Evolutionary conservation across 1,140 invertebrate species (phyloP), one percentile per base, ranked within the genome.

Genomic region (Coenobita brevimanus): DNA sequence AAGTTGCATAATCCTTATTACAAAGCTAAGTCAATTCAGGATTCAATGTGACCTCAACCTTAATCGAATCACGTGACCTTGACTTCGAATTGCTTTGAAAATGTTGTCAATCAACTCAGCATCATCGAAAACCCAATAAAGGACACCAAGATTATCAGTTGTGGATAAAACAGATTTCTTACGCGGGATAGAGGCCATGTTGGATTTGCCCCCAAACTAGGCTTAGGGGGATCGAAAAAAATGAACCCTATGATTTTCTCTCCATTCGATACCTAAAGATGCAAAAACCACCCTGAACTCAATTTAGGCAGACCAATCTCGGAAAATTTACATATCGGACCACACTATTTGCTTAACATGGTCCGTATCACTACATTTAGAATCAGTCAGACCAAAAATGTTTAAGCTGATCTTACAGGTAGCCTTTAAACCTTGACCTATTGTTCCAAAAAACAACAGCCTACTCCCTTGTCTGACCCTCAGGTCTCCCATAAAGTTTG

Each of bases 1-100:
- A 71, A 71, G 67, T n/a, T 71, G 67, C 67, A 71, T 71, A 2
- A 71, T 71, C 67, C 67, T 71, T 2, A 2, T 71, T 71, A 71
- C 67, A 71, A 71, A 71, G 67, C 30, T 15, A 71, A 21, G 30
- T 30, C 30, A 71, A 71, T 30, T 1, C 67, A n/a, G 30, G 17
- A 71, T 15, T 30, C 30, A 71, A 30, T n/a, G 0, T 21, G 67
- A n/a, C 17, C 2, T 71, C 54, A 13, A 57, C 13, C 54, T 57
- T 13, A n/a, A 10, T 10, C n/a, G n/a, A 13, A 57, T 57, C n/a
- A 13, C n/a, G 13, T 71, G 17, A 71, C 30, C 17, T 71, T 71
- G 30, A n/a, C 30, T 71, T 71, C 30, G 17, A 71, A n/a, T 69
- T 69, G 10, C 27, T 69, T 69, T 69, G 64, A 69, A 30, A 69